A percentile compares a stretch with the other conserved stretches of the same genome.
These are phyloP conservation scores for Maniola jurtina DNA, from an alignment of 1,140 invertebrate species.

Conservation along the genomic window DNA sequence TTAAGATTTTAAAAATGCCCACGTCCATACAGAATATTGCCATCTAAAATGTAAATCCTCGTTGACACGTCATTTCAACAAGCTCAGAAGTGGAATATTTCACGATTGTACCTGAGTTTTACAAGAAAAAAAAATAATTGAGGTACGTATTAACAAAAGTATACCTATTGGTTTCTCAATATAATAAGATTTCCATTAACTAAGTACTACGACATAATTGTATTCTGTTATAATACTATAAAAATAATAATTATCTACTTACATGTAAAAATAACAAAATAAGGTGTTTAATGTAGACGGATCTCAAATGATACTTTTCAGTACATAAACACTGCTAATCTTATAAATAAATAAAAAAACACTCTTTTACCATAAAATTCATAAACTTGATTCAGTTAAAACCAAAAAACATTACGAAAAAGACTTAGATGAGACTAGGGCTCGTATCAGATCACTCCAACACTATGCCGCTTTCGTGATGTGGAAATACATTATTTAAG, in stretches of 20 bases:
- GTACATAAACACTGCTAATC: constrained; percentile 29
- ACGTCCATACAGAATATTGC: too few relatives aligned
- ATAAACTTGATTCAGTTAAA: constrained; percentile 39
- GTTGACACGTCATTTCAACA: background rate
- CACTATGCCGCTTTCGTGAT: constrained; percentile 28
- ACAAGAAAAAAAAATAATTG: constrained; percentile 1
- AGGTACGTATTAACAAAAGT: constrained; percentile 10
- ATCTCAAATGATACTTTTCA: constrained; percentile 28
- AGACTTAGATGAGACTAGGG: constrained; percentile 65
- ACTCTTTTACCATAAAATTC: constrained; percentile 35
- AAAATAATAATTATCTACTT: constrained; percentile 23
- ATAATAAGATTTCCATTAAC: constrained; percentile 19
- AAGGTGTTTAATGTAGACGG: constrained; percentile 30
- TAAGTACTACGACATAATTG: constrained; percentile 28
- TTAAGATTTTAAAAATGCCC: too few relatives aligned
- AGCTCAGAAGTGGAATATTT: background rate
- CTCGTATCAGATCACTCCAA: constrained; percentile 38
- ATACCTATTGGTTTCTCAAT: constrained; percentile 16
- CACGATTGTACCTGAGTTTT: background rate
- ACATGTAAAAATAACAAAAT: constrained; percentile 20
- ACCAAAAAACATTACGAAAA: constrained; percentile 38
- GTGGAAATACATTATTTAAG: constrained; percentile 11
- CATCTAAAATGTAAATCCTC: background rate
- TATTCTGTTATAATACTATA: constrained; percentile 23
- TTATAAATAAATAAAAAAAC: constrained; percentile 40